Evolutionary conservation across 2,888 invertebrate species (phyloP).

Genomic region (Dioctria linearis): DNA sequence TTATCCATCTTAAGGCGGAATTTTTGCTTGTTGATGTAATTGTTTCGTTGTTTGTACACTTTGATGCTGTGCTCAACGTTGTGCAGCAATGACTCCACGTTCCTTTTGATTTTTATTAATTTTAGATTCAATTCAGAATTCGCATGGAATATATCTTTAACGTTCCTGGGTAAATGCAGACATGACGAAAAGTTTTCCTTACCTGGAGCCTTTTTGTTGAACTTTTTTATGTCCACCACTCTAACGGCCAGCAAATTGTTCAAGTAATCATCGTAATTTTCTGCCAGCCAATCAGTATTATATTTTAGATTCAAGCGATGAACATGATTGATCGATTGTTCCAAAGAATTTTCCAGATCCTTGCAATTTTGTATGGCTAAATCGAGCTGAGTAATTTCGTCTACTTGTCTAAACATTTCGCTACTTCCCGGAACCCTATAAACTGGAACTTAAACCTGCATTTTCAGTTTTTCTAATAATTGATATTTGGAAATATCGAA

Average conservation of each 20-base stretch:
- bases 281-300: constrained; percentile 52
- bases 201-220: background rate
- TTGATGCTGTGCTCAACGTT: constrained; percentile 54
- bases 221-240: background rate
- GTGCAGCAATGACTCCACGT: constrained; percentile 53
- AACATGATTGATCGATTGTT: constrained; percentile 53
- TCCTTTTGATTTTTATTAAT: constrained; percentile 56
- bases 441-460: no score
- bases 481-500: no score
- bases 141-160: constrained; percentile 44
- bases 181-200: background rate
- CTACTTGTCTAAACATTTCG: constrained; percentile 4
- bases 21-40: background rate
- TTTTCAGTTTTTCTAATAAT: no score
- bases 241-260: constrained; percentile 17
- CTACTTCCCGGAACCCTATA: background rate
- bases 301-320: constrained; percentile 53
- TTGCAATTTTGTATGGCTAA: constrained; percentile 55
- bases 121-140: constrained; percentile 54
- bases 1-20: background rate
- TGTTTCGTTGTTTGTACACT: constrained; percentile 21
- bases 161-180: background rate
- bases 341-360: constrained; percentile 52
- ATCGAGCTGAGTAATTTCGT: constrained; percentile 53
- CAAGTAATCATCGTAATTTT: constrained; percentile 50